Evolutionary conservation across 1,140 invertebrate genomes (phyloP).

Genomic region (Elymnias hypermnestra): DNA sequence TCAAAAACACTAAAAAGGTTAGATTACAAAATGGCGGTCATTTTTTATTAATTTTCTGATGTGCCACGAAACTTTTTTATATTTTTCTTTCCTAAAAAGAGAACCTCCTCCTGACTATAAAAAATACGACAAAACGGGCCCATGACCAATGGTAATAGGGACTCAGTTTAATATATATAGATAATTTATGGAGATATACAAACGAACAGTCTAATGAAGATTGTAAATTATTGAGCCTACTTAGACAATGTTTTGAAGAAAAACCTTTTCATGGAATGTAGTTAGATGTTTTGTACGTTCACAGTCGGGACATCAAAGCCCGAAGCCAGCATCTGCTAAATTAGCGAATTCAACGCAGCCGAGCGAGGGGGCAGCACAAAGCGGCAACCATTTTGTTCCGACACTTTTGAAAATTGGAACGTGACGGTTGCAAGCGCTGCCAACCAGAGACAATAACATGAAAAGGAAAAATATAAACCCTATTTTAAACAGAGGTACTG

Average conservation of each 20-base stretch:
- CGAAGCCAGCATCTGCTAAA: slow-evolving; percentile 60
- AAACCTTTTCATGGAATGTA: slow-evolving; percentile 15
- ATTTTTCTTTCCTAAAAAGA: too few relatives aligned
- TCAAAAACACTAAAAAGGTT: too few relatives aligned
- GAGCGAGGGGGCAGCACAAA: slow-evolving; percentile 57
- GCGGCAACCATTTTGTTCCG: slow-evolving; percentile 72
- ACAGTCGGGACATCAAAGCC: slow-evolving; percentile 54
- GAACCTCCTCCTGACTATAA: too few relatives aligned
- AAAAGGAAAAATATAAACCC: slow-evolving; percentile 75
- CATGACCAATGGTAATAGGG: too few relatives aligned
- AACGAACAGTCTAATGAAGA: too few relatives aligned
- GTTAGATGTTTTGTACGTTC: slow-evolving; percentile 33
- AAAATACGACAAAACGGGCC: too few relatives aligned
- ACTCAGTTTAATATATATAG: too few relatives aligned
- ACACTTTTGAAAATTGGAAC: slow-evolving; percentile 76
- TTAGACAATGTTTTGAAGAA: too few relatives aligned
- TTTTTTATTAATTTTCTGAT: not conserved
- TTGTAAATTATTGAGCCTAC: too few relatives aligned
- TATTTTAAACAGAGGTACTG: slow-evolving; percentile 63
- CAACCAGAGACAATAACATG: slow-evolving; percentile 72
- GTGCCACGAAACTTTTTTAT: too few relatives aligned
- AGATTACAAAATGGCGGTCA: too few relatives aligned
- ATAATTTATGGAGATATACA: too few relatives aligned
- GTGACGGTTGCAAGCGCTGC: slow-evolving; percentile 73
- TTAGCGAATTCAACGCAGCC: slow-evolving; percentile 57